Evolutionary conservation across 2,113 vertebrate genomes (phyloP).

Genomic region (Alces alces): DNA sequence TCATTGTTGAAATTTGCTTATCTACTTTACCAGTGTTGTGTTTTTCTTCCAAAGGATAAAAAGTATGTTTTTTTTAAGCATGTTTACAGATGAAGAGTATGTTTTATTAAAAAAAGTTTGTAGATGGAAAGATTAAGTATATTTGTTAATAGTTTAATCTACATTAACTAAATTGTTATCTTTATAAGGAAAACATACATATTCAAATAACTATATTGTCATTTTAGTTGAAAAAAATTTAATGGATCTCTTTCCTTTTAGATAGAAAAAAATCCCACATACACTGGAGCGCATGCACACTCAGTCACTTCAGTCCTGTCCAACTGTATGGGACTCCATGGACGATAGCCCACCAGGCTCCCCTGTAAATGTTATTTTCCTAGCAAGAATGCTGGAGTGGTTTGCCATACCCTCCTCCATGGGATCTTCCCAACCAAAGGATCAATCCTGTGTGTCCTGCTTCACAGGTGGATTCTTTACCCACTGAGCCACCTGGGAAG

Average conservation of each 20-base stretch:
- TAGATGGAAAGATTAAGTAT: neutral
- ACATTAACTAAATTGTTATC: neutral
- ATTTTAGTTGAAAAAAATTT: neutral
- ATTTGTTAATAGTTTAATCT: neutral
- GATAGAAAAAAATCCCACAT: neutral
- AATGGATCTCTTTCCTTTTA: neutral
- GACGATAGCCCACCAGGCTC: fast-evolving
- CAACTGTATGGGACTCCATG: neutral
- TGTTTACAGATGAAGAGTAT: neutral
- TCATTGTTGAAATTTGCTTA: neutral
- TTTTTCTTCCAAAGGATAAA: neutral
- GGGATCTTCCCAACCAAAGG: neutral
- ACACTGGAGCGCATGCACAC: neutral
- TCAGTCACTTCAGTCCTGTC: neutral
- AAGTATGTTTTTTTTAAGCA: neutral
- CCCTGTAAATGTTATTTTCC: neutral
- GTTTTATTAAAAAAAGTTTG: neutral
- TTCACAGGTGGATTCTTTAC: neutral
- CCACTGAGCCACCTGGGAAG: neutral
- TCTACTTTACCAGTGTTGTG: neutral
- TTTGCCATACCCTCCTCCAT: neutral
- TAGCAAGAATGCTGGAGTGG: neutral
- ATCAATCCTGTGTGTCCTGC: neutral
- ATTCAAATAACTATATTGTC: neutral
- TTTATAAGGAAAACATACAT: neutral